Evolutionary conservation across 2,888 invertebrate species (phyloP).

Genomic region (Caenorhabditis sulstoni): DNA sequence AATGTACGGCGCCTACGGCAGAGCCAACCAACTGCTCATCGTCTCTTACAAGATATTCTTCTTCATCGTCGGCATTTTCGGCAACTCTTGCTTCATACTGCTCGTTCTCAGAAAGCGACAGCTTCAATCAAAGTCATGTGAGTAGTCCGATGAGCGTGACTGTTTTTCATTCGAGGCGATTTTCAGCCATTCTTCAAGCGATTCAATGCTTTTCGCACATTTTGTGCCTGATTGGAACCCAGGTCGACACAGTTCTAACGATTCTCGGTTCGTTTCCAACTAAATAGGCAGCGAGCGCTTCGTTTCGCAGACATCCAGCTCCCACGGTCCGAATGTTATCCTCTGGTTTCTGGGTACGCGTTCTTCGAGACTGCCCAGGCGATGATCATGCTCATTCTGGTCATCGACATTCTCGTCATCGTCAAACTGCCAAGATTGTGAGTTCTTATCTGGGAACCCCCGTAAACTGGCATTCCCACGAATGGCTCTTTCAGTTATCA

Average conservation of each 20-base stretch:
- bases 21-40: slow-evolving; percentile 30
- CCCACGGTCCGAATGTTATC: slow-evolving; percentile 27
- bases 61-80: slow-evolving; percentile 33
- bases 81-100: slow-evolving; percentile 31
- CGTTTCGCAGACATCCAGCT: slow-evolving; percentile 19
- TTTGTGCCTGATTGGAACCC: slow-evolving; percentile 30
- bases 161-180: too few species aligned
- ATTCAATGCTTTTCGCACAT: slow-evolving; percentile 42
- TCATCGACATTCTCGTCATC: slow-evolving; percentile 31
- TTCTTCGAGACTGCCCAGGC: slow-evolving; percentile 42
- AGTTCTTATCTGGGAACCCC: too few species aligned
- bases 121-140: slow-evolving; percentile 31
- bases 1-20: slow-evolving; percentile 28
- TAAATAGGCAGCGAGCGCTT: background rate
- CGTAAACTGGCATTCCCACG: too few species aligned
- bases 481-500: slow-evolving; percentile 20
- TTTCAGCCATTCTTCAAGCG: slow-evolving; percentile 44
- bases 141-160: background rate
- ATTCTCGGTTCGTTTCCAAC: slow-evolving; percentile 19
- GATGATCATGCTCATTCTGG: slow-evolving; percentile 32
- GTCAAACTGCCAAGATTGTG: slow-evolving; percentile 34
- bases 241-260: slow-evolving; percentile 33
- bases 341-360: slow-evolving; percentile 22
- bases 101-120: slow-evolving; percentile 11
- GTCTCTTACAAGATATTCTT: slow-evolving; percentile 29